Conservation (phyloP, 2,113 vertebrate genomes). For the Alligator mississippiensis region DNA sequence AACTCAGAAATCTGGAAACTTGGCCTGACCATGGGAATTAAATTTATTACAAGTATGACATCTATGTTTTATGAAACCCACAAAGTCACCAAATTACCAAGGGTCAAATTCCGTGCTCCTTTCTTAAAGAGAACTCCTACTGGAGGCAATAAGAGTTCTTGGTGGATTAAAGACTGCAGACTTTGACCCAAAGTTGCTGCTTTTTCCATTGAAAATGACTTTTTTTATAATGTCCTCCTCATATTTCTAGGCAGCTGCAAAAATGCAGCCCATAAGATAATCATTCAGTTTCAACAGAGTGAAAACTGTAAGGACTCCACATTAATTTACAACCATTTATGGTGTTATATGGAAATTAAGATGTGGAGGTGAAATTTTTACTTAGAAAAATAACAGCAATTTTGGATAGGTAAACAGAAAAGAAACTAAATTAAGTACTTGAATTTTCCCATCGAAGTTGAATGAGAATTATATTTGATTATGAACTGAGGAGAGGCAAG, state of each 20-base stretch:
- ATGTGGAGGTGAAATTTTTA: conserved; percentile 58
- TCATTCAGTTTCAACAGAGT: conserved; percentile 27
- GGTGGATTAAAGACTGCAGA: conserved; percentile 52
- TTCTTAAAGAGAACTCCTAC: conserved; percentile 58
- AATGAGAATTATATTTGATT: conserved; percentile 25
- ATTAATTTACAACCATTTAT: conserved; percentile 40
- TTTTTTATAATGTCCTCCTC: conserved; percentile 73
- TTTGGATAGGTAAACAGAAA: not conserved
- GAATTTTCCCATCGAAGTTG: conserved; percentile 44
- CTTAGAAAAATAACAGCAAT: not conserved
- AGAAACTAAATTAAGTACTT: not conserved
- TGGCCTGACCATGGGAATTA: conserved; percentile 79
- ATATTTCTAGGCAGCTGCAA: conserved; percentile 69
- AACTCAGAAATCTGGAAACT: conserved; percentile 73
- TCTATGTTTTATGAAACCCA: conserved; percentile 66
- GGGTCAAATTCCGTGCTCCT: conserved; percentile 63
- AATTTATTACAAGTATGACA: conserved; percentile 77
- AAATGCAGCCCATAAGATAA: conserved; percentile 49
- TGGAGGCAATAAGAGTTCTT: not conserved
- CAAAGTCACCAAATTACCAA: conserved; percentile 48
- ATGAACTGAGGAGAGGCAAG: not conserved
- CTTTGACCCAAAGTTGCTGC: conserved; percentile 24
- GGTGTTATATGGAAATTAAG: conserved; percentile 13
- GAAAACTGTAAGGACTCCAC: conserved; percentile 34
- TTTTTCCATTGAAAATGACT: conserved; percentile 68